phyloP scores from a whole-genome alignment of 1,140 invertebrate genomes.

The Tribolium castaneum region DNA sequence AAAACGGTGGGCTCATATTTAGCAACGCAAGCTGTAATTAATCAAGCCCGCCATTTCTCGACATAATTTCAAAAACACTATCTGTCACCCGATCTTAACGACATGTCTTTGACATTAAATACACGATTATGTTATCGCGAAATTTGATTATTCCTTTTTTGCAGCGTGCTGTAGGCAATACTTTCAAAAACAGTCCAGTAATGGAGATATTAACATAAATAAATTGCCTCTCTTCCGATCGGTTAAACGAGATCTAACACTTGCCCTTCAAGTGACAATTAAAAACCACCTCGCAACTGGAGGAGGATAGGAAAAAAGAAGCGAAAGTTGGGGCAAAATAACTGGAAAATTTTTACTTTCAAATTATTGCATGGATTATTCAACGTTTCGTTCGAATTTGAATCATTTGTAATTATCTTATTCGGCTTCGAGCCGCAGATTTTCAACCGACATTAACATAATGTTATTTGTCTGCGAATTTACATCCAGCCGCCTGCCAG shows the following conservation, averaged over 20 bases:
- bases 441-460: neutral
- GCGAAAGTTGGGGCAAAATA: neutral
- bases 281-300: slow-evolving; percentile 39
- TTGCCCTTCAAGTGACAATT: slow-evolving; percentile 40
- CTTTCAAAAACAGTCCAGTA: neutral
- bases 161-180: neutral
- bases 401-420: neutral
- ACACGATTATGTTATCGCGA: neutral
- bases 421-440: neutral
- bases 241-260: neutral
- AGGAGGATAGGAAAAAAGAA: neutral
- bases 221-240: neutral
- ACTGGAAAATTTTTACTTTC: neutral
- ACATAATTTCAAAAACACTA: neutral
- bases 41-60: neutral
- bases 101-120: neutral
- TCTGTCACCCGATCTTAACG: neutral
- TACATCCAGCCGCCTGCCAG: neutral
- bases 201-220: slow-evolving; percentile 2
- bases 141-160: neutral
- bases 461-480: neutral
- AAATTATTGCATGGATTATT: neutral
- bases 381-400: neutral
- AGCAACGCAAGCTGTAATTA: neutral
- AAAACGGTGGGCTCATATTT: neutral